A percentile compares a stretch with the other conserved stretches of the same genome.
Evolutionary conservation across 2,797 vertebrate genomes (phyloP).

Genomic region (Typhlichthys eigenmanni): DNA sequence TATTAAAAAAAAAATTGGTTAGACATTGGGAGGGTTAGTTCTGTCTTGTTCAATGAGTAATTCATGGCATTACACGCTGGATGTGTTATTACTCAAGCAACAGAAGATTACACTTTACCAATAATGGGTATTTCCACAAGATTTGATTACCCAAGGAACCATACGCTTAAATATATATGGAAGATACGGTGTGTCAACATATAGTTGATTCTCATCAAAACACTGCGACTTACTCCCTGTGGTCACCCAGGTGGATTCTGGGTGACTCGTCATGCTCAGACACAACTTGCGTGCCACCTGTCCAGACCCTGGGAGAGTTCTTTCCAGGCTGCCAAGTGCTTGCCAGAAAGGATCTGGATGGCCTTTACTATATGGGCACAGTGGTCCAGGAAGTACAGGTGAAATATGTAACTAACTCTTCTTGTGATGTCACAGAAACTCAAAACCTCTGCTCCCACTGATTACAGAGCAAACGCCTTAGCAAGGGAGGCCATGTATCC

Average conservation of each 20-base stretch:
- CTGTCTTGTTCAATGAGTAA: no score
- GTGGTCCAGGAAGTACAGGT: slow-evolving; percentile 78
- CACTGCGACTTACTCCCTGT: background rate
- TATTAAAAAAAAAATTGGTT: no score
- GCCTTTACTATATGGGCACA: slow-evolving; percentile 81
- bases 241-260: slow-evolving; percentile 63
- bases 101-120: no score
- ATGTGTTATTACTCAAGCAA: no score
- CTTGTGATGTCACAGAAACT: no score
- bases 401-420: background rate
- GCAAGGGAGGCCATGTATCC: no score
- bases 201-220: background rate
- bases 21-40: no score
- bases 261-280: slow-evolving; percentile 35
- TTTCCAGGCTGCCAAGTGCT: slow-evolving; percentile 72
- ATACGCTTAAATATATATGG: background rate
- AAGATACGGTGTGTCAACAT: background rate
- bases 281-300: slow-evolving; percentile 30
- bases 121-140: no score
- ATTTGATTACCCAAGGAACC: background rate
- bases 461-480: no score
- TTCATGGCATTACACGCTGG: no score
- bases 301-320: slow-evolving; percentile 34
- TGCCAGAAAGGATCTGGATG: slow-evolving; percentile 78
- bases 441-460: no score